These are phyloP conservation scores for Philypnodon macrostomus DNA, from an alignment of 2,797 vertebrate species.

Conservation along the genomic window DNA sequence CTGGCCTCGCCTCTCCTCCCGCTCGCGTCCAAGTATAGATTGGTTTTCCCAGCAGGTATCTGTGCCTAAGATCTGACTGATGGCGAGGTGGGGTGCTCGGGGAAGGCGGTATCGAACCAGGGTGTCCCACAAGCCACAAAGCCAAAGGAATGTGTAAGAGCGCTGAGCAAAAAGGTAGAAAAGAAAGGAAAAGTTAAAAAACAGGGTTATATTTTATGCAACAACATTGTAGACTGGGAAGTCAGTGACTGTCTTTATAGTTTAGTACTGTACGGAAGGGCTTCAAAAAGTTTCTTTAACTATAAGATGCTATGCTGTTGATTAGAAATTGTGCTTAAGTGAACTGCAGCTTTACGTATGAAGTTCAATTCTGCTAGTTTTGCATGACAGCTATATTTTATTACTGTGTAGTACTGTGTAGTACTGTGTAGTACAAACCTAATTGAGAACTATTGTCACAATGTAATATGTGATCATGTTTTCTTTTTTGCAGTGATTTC, in stretches of 20 bases:
- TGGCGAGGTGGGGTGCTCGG: slow-evolving; percentile 46
- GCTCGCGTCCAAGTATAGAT: slow-evolving; percentile 76
- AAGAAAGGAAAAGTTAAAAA: not conserved
- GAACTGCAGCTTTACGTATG: no score
- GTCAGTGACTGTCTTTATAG: slow-evolving; percentile 15
- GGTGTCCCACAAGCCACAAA: slow-evolving; percentile 59
- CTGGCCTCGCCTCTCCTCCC: slow-evolving; percentile 65
- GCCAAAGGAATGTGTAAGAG: slow-evolving; percentile 61
- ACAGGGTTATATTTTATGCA: slow-evolving; percentile 11
- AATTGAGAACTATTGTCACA: no score
- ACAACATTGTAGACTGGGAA: slow-evolving; percentile 2
- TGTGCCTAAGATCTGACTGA: slow-evolving; percentile 70
- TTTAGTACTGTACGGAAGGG: slow-evolving; percentile 12
- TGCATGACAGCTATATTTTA: no score
- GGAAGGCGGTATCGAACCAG: slow-evolving; percentile 57
- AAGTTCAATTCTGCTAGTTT: no score
- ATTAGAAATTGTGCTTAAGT: no score
- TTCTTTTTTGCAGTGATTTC: no score
- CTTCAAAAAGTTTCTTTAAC: no score
- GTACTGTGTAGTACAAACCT: no score
- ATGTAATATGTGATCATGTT: no score
- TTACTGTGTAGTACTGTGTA: no score
- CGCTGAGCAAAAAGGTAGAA: slow-evolving; percentile 53
- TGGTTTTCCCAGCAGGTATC: slow-evolving; percentile 74
- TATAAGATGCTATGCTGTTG: no score